A percentile compares a stretch with the other conserved stretches of the same genome.
Evolutionary conservation across 2,113 vertebrate genomes (phyloP).

Genomic region (Columbina picui): DNA sequence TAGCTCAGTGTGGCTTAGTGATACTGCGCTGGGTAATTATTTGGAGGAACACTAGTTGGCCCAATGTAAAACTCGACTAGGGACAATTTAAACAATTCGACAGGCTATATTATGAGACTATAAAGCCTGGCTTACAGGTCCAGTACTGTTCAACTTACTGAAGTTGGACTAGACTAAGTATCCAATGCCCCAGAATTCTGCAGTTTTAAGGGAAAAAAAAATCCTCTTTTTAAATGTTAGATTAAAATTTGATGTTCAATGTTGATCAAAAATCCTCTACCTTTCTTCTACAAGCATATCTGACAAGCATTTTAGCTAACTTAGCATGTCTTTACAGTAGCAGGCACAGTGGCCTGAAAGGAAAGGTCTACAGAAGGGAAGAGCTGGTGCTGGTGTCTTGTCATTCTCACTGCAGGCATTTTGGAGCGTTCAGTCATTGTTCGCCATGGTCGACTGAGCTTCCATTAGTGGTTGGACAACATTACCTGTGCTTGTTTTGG

Average conservation of each 20-base stretch:
- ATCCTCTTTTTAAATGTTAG: neutral
- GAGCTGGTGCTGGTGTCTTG: neutral
- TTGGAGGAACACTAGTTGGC: neutral
- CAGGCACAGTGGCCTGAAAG: neutral
- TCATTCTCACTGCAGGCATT: neutral
- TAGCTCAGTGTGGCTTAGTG: neutral
- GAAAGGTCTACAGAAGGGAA: neutral
- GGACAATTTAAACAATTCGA: neutral
- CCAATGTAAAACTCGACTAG: neutral
- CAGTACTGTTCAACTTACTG: neutral
- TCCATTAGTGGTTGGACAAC: neutral
- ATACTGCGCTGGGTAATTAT: neutral
- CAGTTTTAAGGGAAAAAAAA: too few species aligned
- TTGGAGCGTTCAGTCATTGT: neutral
- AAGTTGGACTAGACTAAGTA: conserved; percentile 24
- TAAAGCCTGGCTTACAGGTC: neutral
- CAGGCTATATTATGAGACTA: neutral
- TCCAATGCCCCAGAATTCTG: too few species aligned
- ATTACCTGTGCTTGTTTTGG: neutral
- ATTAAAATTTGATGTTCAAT: neutral
- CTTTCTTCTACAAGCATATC: conserved; percentile 78
- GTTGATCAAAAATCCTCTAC: conserved; percentile 81
- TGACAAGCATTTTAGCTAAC: conserved; percentile 77
- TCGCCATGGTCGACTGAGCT: neutral
- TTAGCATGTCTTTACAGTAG: neutral